phyloP scores from a whole-genome alignment of 2,888 invertebrate species.

The Agrypnus murinus region DNA sequence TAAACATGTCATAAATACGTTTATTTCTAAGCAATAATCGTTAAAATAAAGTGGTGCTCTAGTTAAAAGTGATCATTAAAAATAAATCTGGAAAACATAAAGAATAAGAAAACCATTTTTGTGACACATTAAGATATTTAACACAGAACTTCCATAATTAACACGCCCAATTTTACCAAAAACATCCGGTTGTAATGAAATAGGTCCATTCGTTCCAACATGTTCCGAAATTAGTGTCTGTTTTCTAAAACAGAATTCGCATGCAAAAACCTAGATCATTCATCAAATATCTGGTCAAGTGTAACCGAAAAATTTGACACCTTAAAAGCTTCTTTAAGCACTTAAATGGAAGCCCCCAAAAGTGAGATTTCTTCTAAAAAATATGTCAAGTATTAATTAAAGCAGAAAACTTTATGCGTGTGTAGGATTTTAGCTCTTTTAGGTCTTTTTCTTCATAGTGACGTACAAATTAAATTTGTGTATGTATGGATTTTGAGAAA shows the following conservation, averaged over 20 bases:
- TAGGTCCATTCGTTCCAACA: slow-evolving; percentile 42
- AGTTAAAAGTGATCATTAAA: slow-evolving; percentile 63
- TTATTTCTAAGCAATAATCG: slow-evolving; percentile 59
- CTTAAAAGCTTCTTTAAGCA: slow-evolving; percentile 48
- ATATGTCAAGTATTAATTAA: slow-evolving; percentile 9
- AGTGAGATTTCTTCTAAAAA: neutral
- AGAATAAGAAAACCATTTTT: slow-evolving; percentile 53
- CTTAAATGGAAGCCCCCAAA: neutral
- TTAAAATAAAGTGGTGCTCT: slow-evolving; percentile 57
- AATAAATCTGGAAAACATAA: slow-evolving; percentile 67
- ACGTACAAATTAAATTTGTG: slow-evolving; percentile 48
- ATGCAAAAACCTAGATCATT: slow-evolving; percentile 36
- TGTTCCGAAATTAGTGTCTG: slow-evolving; percentile 53
- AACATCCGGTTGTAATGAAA: slow-evolving; percentile 54
- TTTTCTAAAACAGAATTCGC: slow-evolving; percentile 52
- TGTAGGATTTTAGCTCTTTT: slow-evolving; percentile 38
- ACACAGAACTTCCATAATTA: slow-evolving; percentile 56
- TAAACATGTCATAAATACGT: slow-evolving; percentile 55
- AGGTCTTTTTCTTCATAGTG: slow-evolving; percentile 48
- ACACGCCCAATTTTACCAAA: slow-evolving; percentile 51
- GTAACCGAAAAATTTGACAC: slow-evolving; percentile 50
- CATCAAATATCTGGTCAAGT: slow-evolving; percentile 41
- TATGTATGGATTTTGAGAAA: too few relatives aligned
- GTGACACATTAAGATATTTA: slow-evolving; percentile 55
- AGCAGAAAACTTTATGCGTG: slow-evolving; percentile 42